Percentiles rank a stretch among this genome's conserved stretches.
phyloP scores from a whole-genome alignment of 2,888 invertebrate species.

The Coenonympha arcania region DNA sequence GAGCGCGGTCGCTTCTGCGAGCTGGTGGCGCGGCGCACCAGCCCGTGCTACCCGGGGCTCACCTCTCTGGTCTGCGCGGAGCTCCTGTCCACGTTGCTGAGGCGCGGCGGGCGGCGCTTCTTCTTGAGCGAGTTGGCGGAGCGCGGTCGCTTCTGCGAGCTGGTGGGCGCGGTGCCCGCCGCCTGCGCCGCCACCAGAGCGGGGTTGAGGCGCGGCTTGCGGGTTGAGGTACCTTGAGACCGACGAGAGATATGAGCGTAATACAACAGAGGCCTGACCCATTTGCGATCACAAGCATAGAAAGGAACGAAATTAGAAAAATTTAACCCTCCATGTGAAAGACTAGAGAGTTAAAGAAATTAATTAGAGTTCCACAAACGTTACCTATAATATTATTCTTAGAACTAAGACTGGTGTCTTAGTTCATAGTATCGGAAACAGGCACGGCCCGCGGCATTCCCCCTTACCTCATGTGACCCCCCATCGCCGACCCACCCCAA shows the following conservation, averaged over 20 bases:
- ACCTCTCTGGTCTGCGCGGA: slow-evolving; percentile 95
- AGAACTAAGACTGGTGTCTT: no score
- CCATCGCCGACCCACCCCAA: slow-evolving; percentile 55
- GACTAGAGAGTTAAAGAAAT: no score
- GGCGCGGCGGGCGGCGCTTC: slow-evolving; percentile 82
- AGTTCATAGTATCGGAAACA: no score
- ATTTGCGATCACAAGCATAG: no score
- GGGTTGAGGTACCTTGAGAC: slow-evolving; percentile 84
- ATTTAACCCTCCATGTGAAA: no score
- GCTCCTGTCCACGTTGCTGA: slow-evolving; percentile 94
- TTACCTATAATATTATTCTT: no score
- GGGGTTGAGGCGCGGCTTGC: slow-evolving; percentile 97
- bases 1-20: no score
- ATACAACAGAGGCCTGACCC: neutral
- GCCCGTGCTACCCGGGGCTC: slow-evolving; percentile 8
- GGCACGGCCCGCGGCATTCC: neutral
- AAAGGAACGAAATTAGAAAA: no score
- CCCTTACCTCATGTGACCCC: slow-evolving; percentile 93
- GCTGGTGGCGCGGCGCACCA: no score
- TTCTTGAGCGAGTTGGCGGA: slow-evolving; percentile 75
- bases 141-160: slow-evolving; percentile 65
- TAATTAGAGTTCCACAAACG: no score
- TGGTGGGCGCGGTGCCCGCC: slow-evolving; percentile 74
- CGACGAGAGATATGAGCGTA: neutral
- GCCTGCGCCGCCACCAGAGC: slow-evolving; percentile 96